Base-by-base conservation (phyloP, 2,113 vertebrate genomes). In the Dolichotis patagonum region DNA sequence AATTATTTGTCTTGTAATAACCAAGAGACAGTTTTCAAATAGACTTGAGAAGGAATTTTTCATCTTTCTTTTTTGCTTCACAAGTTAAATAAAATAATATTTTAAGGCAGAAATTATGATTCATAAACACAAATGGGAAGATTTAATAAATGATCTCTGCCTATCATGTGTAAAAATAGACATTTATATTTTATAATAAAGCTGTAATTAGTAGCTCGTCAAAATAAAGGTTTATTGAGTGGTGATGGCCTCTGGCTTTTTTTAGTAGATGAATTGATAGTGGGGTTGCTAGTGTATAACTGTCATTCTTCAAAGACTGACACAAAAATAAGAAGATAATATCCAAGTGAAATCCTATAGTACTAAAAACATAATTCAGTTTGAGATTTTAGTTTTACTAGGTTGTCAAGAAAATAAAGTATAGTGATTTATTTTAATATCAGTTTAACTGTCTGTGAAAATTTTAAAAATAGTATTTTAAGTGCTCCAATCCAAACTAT, bases 401-500 rank as follows among this genome's bases (percentile, higher is more conserved):
- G 38, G 5, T 78, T 95, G 85, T 92, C n/a, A 92, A 81, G 85
- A 93, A 88, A 94, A 32, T 54, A 96, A 97, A 93, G 30, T 88
- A 3, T 75, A 73, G 24, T 30, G 32, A 85, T 80, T 96, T 87
- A 85, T 92, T 93, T 96, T 81, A 92, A 88, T 69, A 88, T 49
- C 88, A 84, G 69, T 54, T 89, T 96, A 81, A 96, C 77, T 9
- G 78, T 43, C 17, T 43, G 77, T 93, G 82, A 94, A 84, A 65
- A 85, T 91, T 86, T 49, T 4, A 43, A 82, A 85, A 96, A 65
- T 84, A 35, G 13, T 84, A 71, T 93, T 97, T 90, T 93, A 97
- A 83, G 92, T 92, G 46, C 54, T 85, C 24, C 13, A 69, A 35
- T 75, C 2, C 49, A 87, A 87, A 88, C 71, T 85, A 77, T 93